Conservation (phyloP, 2,797 vertebrate species). For the Sternarchorhynchus goeldii region DNA sequence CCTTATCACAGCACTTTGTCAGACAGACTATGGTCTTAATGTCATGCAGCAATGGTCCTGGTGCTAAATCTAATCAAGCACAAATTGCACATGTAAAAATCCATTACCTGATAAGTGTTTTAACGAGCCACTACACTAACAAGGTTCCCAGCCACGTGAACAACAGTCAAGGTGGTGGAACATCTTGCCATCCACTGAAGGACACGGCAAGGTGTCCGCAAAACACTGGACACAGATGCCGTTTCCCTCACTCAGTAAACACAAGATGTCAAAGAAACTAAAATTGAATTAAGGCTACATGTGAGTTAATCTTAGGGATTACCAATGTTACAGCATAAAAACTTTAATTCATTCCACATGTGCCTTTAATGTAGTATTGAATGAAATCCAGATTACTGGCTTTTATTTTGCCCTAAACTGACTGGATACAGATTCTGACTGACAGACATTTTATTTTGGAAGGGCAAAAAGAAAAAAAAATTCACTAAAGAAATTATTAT, state of each 20-base stretch:
- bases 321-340: constrained; percentile 1
- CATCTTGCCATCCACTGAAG: background rate
- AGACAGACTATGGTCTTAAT: background rate
- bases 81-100: background rate
- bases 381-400: too few species aligned
- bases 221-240: constrained; percentile 30
- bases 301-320: constrained; percentile 24
- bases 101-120: constrained; percentile 10
- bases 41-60: background rate
- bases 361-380: background rate
- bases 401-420: background rate
- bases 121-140: constrained; percentile 8
- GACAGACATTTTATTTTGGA: too few species aligned
- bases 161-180: background rate
- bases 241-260: constrained; percentile 42
- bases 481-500: too few species aligned
- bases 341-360: background rate
- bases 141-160: constrained; percentile 1
- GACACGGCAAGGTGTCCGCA: background rate
- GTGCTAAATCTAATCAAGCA: background rate
- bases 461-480: too few species aligned
- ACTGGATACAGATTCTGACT: background rate
- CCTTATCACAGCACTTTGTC: background rate
- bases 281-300: constrained; percentile 45
- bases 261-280: constrained; percentile 33